Percentiles rank a stretch among this genome's conserved stretches.
Conservation (phyloP, 1,140 invertebrate genomes). For the Lepidotrigona ventralis region DNA sequence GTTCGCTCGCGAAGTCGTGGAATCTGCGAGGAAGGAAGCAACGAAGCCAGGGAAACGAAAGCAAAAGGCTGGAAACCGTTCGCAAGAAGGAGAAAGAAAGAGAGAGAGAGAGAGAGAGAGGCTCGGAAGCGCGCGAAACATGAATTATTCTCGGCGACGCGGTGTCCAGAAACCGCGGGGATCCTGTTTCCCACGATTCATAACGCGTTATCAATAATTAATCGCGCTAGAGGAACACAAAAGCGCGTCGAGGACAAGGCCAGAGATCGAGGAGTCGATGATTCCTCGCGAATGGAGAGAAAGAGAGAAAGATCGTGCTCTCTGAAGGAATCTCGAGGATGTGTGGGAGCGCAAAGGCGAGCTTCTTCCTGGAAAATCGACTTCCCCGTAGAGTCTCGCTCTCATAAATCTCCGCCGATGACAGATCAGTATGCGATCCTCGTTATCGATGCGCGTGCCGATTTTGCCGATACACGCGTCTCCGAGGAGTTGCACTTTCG, state of each 20-base stretch:
- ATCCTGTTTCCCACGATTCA: slow-evolving; percentile 65
- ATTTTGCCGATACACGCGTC: slow-evolving; percentile 17
- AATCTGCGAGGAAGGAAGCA: slow-evolving; percentile 42
- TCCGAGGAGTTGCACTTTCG: not conserved
- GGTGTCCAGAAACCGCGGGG: slow-evolving; percentile 59
- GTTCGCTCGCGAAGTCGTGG: slow-evolving; percentile 30
- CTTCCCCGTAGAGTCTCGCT: slow-evolving; percentile 23
- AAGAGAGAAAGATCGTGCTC: not conserved
- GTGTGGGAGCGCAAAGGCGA: not conserved
- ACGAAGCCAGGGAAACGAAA: not conserved
- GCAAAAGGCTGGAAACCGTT: slow-evolving; percentile 7
- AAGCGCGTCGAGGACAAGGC: slow-evolving; percentile 27
- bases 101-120: slow-evolving; percentile 7
- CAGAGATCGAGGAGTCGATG: not conserved
- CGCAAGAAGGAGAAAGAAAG: not conserved
- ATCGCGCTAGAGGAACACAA: slow-evolving; percentile 56
- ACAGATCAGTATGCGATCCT: slow-evolving; percentile 48
- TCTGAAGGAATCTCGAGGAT: not conserved
- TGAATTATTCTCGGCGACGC: slow-evolving; percentile 66
- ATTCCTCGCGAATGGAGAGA: slow-evolving; percentile 38
- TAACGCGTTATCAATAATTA: slow-evolving; percentile 69
- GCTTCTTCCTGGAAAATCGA: slow-evolving; percentile 54
- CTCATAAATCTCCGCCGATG: slow-evolving; percentile 55
- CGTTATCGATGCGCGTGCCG: slow-evolving; percentile 29
- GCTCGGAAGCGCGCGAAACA: slow-evolving; percentile 54